These are phyloP conservation scores for Amphiura filiformis DNA, from an alignment of 35 echinoderm and acorn worm species.

Conservation along the genomic window DNA sequence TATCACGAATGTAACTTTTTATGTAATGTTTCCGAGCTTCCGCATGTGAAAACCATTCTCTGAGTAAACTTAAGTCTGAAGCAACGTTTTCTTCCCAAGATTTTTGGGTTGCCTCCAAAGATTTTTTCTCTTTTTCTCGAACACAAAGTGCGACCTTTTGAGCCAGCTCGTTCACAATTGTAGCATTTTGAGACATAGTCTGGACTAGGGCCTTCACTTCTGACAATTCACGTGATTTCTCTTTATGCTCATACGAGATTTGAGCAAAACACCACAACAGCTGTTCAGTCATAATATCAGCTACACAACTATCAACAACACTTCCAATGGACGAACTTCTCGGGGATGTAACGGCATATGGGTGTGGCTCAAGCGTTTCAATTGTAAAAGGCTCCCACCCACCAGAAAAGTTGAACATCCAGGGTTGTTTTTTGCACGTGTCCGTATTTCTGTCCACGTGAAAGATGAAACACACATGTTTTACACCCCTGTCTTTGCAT, in stretches of 20 bases:
- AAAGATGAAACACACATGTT: not conserved
- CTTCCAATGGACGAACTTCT: not conserved
- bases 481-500: not conserved
- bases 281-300: conserved; percentile 16
- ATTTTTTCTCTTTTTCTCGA: not conserved
- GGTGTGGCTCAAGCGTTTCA: conserved; percentile 13
- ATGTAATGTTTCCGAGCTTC: not conserved
- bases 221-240: not conserved
- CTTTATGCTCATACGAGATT: not conserved
- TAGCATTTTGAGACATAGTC: not conserved
- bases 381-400: conserved; percentile 25
- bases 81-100: conserved; percentile 30
- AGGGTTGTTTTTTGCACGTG: not conserved
- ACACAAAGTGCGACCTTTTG: not conserved
- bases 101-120: no score
- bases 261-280: conserved; percentile 30
- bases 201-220: not conserved
- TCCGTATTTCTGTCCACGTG: not conserved
- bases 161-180: not conserved
- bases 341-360: not conserved
- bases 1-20: not conserved
- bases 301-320: not conserved
- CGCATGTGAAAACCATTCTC: not conserved
- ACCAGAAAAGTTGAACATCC: conserved; percentile 36
- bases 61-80: conserved; percentile 1